Base-by-base conservation (phyloP, 2,888 invertebrate genomes). In the Sisyra nigra region DNA sequence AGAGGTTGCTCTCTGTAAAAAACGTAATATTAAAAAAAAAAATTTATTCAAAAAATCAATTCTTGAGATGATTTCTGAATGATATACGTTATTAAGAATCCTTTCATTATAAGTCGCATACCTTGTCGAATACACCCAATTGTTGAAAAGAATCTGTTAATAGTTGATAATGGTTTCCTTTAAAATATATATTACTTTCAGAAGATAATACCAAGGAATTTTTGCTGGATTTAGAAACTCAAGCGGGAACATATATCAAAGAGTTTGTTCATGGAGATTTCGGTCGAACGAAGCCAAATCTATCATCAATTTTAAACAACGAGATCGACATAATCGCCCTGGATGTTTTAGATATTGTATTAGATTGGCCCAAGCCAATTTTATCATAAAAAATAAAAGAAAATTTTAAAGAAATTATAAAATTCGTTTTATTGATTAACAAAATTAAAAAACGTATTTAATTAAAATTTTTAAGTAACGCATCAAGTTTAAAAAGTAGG, bases 241-340 rank as follows among this genome's bases (percentile, higher is more conserved):
- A 89, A 56, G 94, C 94, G 8, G 94, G 94, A 34, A 91, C 93
- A 32, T 98, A 98, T 59, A 78, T 98, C 1, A 98, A 98, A 65
- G 97, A 98, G 67, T 88, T 97, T 67, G 85, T 89, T 14, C 93
- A 97, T 64, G 91, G 96, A 3, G 97, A 98, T 66, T 84, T 94
- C 58, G 85, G 88, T 2, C 70, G 97, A 50, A 92, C 93, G 1
- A 59, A 57, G 8, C 97, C 97, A 0, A 79, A 74, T 53, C 65
- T 96, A 18, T 64, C 74, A 1, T 69, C 73, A 14, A 65, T 89
- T 34, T 65, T 92, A 31, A 74, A 74, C 1, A 62, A 66, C 19
- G 69, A 72, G 19, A 75, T 85, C 5, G 97, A 97, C 61, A 86
- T 98, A 51, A 65, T 92, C n/a, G 84, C 91, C 30, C 66, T 97